Conservation (phyloP, 2,797 vertebrate genomes). For the Alauda arvensis region DNA sequence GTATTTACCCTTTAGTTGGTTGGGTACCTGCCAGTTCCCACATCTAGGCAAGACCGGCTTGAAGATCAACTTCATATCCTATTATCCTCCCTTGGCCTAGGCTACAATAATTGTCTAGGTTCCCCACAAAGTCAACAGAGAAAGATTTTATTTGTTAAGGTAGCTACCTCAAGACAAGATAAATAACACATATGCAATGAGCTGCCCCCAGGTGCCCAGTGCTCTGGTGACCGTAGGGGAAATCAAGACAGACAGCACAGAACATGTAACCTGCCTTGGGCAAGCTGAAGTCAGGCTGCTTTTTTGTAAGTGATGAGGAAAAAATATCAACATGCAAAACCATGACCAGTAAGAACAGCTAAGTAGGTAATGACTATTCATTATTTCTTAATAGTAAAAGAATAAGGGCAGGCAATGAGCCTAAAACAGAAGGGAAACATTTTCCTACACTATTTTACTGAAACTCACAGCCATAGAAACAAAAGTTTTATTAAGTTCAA, state of each 20-base stretch:
- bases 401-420: not conserved
- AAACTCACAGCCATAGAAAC: not conserved
- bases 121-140: not conserved
- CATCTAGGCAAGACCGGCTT: not conserved
- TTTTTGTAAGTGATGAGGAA: not conserved
- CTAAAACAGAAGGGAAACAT: not conserved
- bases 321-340: not conserved
- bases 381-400: not conserved
- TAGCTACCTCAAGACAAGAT: not conserved
- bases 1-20: not conserved
- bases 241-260: not conserved
- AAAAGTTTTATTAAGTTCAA: not conserved
- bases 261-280: not conserved
- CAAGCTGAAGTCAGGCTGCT: not conserved
- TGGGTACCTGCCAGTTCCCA: not conserved
- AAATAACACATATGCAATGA: not conserved
- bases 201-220: not conserved
- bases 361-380: not conserved
- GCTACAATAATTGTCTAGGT: not conserved
- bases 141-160: not conserved
- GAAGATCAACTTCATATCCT: not conserved
- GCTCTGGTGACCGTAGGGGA: not conserved
- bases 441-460: not conserved
- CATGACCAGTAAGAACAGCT: not conserved
- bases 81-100: not conserved